These are phyloP conservation scores for Psylliodes chrysocephalus DNA, from an alignment of 2,888 invertebrate genomes.

Conservation along the genomic window DNA sequence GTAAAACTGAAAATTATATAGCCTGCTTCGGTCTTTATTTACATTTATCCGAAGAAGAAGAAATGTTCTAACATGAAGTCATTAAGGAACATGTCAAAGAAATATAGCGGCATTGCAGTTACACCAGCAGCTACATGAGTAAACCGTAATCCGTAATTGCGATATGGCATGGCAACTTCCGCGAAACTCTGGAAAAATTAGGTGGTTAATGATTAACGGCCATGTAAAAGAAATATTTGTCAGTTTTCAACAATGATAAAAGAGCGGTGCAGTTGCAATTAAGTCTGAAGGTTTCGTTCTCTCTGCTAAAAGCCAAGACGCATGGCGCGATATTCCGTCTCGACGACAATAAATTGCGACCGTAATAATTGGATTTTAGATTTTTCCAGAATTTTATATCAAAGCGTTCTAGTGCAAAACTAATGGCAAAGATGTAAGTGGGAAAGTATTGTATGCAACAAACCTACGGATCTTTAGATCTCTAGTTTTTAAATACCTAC, in stretches of 20 bases:
- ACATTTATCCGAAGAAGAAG: too few species aligned
- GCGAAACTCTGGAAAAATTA: slow-evolving; percentile 28
- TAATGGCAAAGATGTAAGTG: slow-evolving; percentile 1
- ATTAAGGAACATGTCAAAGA: slow-evolving; percentile 31
- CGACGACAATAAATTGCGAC: slow-evolving; percentile 14
- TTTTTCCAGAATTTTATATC: background rate
- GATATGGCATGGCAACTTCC: slow-evolving; percentile 34
- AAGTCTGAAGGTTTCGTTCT: slow-evolving; percentile 18
- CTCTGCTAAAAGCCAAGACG: slow-evolving; percentile 26
- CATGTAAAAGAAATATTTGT: slow-evolving; percentile 38
- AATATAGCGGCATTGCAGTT: slow-evolving; percentile 32
- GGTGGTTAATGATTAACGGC: slow-evolving; percentile 35
- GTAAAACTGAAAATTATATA: too few species aligned
- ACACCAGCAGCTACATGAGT: background rate
- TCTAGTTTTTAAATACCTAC: too few species aligned
- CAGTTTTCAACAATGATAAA: slow-evolving; percentile 35
- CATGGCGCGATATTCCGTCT: slow-evolving; percentile 27
- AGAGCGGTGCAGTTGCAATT: slow-evolving; percentile 27
- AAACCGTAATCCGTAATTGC: slow-evolving; percentile 21
- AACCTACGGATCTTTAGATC: too few species aligned
- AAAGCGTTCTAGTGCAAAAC: background rate
- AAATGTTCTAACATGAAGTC: slow-evolving; percentile 22
- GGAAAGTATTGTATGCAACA: too few species aligned
- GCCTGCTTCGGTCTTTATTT: too few species aligned
- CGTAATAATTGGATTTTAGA: slow-evolving; percentile 28